Percentiles rank a stretch among this genome's conserved stretches.
These are phyloP conservation scores for Parochlus steinenii DNA, from an alignment of 2,888 invertebrate genomes.

Conservation along the genomic window DNA sequence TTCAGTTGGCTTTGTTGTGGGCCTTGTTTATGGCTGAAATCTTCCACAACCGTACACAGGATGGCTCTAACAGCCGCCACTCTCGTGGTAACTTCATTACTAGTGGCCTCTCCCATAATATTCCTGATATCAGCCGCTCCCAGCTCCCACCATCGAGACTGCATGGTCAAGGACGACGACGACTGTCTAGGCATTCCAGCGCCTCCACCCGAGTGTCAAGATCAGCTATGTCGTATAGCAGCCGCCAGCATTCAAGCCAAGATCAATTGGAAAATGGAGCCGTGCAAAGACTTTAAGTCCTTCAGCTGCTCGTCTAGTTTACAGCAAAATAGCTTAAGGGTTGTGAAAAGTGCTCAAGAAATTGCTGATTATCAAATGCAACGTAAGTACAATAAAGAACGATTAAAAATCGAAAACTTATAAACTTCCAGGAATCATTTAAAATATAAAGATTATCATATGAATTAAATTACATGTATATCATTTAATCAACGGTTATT, in stretches of 20 bases:
- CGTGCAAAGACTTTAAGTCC: conserved; percentile 28
- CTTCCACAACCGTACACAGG: conserved; percentile 40
- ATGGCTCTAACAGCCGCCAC: conserved; percentile 40
- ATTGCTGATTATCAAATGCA: conserved; percentile 28
- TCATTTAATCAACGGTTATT: no score
- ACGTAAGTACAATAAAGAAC: conserved; percentile 23
- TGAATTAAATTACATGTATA: no score
- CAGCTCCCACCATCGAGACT: conserved; percentile 26
- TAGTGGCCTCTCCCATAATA: conserved; percentile 41
- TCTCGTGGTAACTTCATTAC: conserved; percentile 37
- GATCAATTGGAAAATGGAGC: conserved; percentile 29
- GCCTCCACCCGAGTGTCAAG: conserved; percentile 25
- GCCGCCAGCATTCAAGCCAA: conserved; percentile 26
- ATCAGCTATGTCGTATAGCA: conserved; percentile 24
- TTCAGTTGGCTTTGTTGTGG: conserved; percentile 41
- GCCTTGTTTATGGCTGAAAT: conserved; percentile 38
- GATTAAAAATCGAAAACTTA: no score
- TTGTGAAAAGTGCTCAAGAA: conserved; percentile 27
- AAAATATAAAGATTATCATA: no score
- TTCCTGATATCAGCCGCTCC: conserved; percentile 36
- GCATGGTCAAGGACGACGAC: conserved; percentile 24
- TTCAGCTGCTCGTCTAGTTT: conserved; percentile 26
- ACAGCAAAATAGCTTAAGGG: conserved; percentile 19
- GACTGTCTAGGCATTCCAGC: conserved; percentile 24
- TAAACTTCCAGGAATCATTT: background rate